A percentile compares a stretch with the other conserved stretches of the same genome.
Evolutionary conservation across 2,888 invertebrate genomes (phyloP).

Genomic region (Myopa tessellatipennis): DNA sequence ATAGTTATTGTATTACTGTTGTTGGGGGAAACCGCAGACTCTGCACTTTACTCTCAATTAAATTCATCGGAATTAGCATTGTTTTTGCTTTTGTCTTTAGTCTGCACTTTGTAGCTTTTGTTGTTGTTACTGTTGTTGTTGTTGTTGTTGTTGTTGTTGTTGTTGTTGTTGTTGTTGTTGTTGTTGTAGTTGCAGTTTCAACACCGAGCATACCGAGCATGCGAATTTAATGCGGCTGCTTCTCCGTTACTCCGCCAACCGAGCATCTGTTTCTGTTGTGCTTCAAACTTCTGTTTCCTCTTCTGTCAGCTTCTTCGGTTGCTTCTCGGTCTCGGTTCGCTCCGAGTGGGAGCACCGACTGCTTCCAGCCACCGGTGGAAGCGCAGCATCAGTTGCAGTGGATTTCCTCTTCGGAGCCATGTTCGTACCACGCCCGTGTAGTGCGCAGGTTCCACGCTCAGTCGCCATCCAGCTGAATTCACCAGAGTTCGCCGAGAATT

Average conservation of each 20-base stretch:
- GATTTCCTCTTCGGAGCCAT: slow-evolving; percentile 40
- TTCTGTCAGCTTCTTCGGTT: neutral
- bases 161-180: neutral
- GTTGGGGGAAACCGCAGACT: slow-evolving; percentile 19
- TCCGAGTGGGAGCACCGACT: too few species aligned
- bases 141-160: neutral
- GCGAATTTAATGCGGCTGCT: slow-evolving; percentile 1
- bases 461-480: slow-evolving; percentile 17
- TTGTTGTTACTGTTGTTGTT: neutral
- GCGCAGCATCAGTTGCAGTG: slow-evolving; percentile 2
- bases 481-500: slow-evolving; percentile 8
- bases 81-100: neutral
- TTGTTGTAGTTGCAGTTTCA: neutral
- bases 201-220: too few species aligned
- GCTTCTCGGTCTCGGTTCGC: neutral
- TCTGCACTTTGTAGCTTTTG: neutral
- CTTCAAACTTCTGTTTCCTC: neutral
- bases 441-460: slow-evolving; percentile 52
- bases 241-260: slow-evolving; percentile 42
- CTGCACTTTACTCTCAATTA: slow-evolving; percentile 26
- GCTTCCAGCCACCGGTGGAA: neutral
- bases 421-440: slow-evolving; percentile 59
- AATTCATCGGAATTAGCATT: slow-evolving; percentile 21
- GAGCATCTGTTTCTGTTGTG: slow-evolving; percentile 48
- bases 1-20: neutral